Base-by-base conservation (phyloP, 1,140 invertebrate genomes). In the Bombus confusus region DNA sequence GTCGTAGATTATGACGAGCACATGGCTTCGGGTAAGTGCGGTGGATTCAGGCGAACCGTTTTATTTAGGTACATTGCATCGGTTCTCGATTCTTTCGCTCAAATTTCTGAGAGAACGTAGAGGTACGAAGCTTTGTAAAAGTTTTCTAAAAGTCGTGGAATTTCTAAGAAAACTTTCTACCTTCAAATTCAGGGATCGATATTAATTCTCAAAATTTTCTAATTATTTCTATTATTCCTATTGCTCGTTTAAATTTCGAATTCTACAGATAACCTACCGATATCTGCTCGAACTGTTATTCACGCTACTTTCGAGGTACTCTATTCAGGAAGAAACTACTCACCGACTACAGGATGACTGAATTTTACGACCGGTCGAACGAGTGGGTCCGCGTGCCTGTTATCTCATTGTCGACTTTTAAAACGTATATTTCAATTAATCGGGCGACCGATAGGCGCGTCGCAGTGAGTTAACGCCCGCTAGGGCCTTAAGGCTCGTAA, bases 361-460 rank as follows among this genome's bases (percentile, higher is more conserved):
- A 43, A 64, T 82, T 82, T 66, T 76, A 75, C 69, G 28, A 59
- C 9, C 9, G 8, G 2, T 3, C 13, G 69, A 37, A 62, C 52
- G 34, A 57, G 39, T 73, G 37, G 6, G 43, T 31, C 34, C 25
- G 8, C 22, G 34, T 13, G 47, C 18, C 22, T n/a, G 43, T 68
- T 83, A 69, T 76, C 80, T 75, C 59, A 25, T 22, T 47, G 64
- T 34, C 74, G 47, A 71, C 64, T 78, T 79, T 83, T 69, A 69
- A 77, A 83, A 78, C 82, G 82, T 77, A 57, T 83, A 83, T 78
- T 83, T 84, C 75, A 71, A 84, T 84, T 84, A 84, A 79, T 78
- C 75, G 82, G 34, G 37, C 52, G 75, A 28, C 41, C 22, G 75
- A 78, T 83, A 83, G 31, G 47, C 18, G 47, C 47, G 47, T 52